A percentile compares a stretch with the other conserved stretches of the same genome.
Evolutionary conservation across 30 jellyfish, hydroid and myxozoan genomes (phyloP).

Genomic region (Mastigias papua): DNA sequence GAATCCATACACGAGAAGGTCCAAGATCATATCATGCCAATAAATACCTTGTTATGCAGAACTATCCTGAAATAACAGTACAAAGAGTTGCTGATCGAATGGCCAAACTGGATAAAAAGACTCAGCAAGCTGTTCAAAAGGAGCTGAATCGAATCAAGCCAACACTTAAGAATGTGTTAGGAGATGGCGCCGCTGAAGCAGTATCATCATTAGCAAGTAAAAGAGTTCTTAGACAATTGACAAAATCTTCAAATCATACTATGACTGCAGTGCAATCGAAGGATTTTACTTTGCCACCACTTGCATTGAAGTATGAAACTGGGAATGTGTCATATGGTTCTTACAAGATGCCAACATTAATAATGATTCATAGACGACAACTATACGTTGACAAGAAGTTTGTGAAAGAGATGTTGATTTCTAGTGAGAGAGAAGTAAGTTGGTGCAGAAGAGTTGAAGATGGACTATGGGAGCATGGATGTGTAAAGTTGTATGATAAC

Average conservation of each 20-base stretch:
- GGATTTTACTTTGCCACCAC: conserved; percentile 27
- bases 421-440: conserved; percentile 4
- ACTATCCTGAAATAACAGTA: conserved; percentile 56
- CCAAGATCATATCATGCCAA: conserved; percentile 74
- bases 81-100: conserved; percentile 45
- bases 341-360: conserved; percentile 41
- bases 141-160: conserved; percentile 19
- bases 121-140: conserved; percentile 12
- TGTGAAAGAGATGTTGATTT: neutral
- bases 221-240: neutral
- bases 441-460: conserved; percentile 49
- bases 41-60: conserved; percentile 41
- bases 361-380: conserved; percentile 45
- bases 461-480: conserved; percentile 70
- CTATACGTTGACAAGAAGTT: conserved; percentile 20
- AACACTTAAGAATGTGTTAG: conserved; percentile 29
- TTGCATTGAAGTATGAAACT: conserved; percentile 9
- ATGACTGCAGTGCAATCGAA: neutral
- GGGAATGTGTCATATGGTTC: conserved; percentile 12
- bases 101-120: conserved; percentile 1
- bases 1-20: conserved; percentile 62
- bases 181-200: conserved; percentile 55
- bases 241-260: neutral
- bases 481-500: conserved; percentile 30
- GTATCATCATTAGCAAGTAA: conserved; percentile 32